Conservation (phyloP, 2,888 invertebrate species). For the Nemoura dubitans region DNA sequence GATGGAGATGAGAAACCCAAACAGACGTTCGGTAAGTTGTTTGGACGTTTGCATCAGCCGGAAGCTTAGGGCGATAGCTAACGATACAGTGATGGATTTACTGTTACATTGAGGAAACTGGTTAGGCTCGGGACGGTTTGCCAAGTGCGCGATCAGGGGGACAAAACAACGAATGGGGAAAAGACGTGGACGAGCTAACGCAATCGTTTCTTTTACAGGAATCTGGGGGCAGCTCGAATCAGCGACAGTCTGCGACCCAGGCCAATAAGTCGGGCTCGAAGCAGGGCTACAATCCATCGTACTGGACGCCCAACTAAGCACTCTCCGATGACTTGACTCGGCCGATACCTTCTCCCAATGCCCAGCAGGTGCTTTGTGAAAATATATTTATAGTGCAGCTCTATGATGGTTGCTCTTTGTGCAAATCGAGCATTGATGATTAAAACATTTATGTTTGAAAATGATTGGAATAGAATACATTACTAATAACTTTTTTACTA, state of each 20-base stretch:
- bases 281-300: slow-evolving; percentile 65
- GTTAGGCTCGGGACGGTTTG: slow-evolving; percentile 7
- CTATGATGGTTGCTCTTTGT: slow-evolving; percentile 47
- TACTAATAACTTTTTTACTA: slow-evolving; percentile 44
- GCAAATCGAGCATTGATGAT: slow-evolving; percentile 47
- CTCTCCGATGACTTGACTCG: not conserved
- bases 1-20: slow-evolving; percentile 53
- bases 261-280: slow-evolving; percentile 66
- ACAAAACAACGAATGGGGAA: slow-evolving; percentile 48
- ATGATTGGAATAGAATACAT: slow-evolving; percentile 26
- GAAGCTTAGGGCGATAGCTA: slow-evolving; percentile 44
- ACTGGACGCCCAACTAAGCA: slow-evolving; percentile 58
- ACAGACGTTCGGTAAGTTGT: slow-evolving; percentile 52
- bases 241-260: slow-evolving; percentile 65
- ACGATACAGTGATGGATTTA: slow-evolving; percentile 42
- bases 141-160: too few relatives aligned
- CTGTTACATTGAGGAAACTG: slow-evolving; percentile 41
- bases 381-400: slow-evolving; percentile 46
- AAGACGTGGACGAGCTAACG: not conserved
- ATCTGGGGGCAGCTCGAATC: slow-evolving; percentile 65
- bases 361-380: slow-evolving; percentile 48
- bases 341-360: slow-evolving; percentile 24
- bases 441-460: slow-evolving; percentile 45
- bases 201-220: slow-evolving; percentile 60
- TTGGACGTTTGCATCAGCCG: slow-evolving; percentile 41